phyloP scores from a whole-genome alignment of 2,113 vertebrate genomes.

The Chascanopsetta lugubris region DNA sequence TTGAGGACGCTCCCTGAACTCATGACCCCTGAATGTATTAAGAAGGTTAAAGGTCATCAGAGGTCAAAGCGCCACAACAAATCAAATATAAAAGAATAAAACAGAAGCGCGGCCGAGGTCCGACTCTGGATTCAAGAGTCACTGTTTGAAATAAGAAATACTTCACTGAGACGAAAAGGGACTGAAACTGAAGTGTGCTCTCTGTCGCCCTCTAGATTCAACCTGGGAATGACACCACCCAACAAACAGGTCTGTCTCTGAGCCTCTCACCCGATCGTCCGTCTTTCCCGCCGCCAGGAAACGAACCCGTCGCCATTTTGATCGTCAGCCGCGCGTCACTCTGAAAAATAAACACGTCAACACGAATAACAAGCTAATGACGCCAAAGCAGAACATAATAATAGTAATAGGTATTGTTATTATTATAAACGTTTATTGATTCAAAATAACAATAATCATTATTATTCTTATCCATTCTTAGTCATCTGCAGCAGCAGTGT shows the following conservation, averaged over 20 bases:
- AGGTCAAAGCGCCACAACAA: too few relatives aligned
- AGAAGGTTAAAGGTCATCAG: too few relatives aligned
- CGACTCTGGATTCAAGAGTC: constrained; percentile 27
- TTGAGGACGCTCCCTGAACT: too few relatives aligned
- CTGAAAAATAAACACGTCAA: constrained; percentile 4
- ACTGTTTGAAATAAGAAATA: not conserved
- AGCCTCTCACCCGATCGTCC: constrained; percentile 64
- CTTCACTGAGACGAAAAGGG: not conserved
- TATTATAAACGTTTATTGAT: too few relatives aligned
- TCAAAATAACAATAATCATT: too few relatives aligned
- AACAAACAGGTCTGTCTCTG: not conserved
- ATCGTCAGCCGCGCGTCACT: constrained; percentile 12
- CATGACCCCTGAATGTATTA: too few relatives aligned
- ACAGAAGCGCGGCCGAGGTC: not conserved
- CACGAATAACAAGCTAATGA: not conserved
- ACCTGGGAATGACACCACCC: too few relatives aligned
- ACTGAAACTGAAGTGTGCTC: not conserved
- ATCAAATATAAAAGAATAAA: constrained; percentile 53
- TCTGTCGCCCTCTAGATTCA: too few relatives aligned
- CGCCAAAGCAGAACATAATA: too few relatives aligned
- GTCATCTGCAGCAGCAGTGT: too few relatives aligned
- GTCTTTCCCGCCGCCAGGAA: constrained; percentile 51
- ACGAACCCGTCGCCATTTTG: constrained; percentile 54
- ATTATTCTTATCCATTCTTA: too few relatives aligned
- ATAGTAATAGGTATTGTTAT: too few relatives aligned